Evolutionary conservation across 2,797 vertebrate genomes (phyloP), one percentile per base, ranked within the genome.

Genomic region (Argyrosomus regius): DNA sequence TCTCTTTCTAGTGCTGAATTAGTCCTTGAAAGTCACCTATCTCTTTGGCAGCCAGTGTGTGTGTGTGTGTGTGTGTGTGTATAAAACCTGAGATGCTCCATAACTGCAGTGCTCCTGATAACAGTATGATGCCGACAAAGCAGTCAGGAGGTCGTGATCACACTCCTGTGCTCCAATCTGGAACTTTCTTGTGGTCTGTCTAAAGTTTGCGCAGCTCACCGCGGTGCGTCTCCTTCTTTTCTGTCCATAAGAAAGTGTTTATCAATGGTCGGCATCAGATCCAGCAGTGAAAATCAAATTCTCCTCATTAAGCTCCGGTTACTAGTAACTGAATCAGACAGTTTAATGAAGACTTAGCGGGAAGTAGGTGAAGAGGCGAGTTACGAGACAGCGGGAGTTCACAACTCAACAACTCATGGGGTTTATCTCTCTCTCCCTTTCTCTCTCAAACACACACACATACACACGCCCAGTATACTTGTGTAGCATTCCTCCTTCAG

Each of bases 291-390:
- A 83, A 86, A 87, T 81, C 71, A 28, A 75, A 85, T 82, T 62
- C 48, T 71, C 58, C 82, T 82, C 75, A 90, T 89, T 82, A 83
- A 78, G 73, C 76, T n/a, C 49, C 71, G 46, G 81, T 81, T 86
- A 79, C 41, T 56, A 65, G 69, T 74, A 87, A 86, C 66, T 65
- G 73, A 77, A 85, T 86, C 78, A 81, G 78, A 73, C 68, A 67
- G 54, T 80, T 88, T 78, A 81, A 87, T 72, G 63, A 84, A 85
- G 70, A 80, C 78, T 56, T 70, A 71, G 81, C 50, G 13, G 82
- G 89, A 89, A 52, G 66, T 17, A 71, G 81, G 87, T 84, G 83
- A 87, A 73, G 82, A 82, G 76, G 79, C 4, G 3, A 84, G 68
- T 79, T 82, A 69, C 4, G 10, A 80, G 69, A 45, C 81, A 53